Base-by-base conservation (phyloP, 2,113 vertebrate species). In the Osmerus eperlanus region DNA sequence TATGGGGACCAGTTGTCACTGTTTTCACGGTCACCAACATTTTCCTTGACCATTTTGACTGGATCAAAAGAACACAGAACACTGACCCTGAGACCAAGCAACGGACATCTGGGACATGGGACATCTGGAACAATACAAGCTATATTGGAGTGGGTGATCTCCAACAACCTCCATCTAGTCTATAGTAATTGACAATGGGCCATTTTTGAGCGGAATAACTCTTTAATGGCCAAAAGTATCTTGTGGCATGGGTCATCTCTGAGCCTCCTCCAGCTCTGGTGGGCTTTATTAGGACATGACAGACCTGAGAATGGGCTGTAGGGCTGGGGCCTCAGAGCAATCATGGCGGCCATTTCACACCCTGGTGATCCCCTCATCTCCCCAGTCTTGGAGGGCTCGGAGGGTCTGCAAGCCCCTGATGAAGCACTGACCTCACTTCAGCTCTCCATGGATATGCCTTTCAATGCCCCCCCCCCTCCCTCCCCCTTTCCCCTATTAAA, bases 291-390 rank as follows among this genome's bases (percentile, higher is more conserved):
- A 70, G 65, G 41, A 69, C 41, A 58, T 69, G 71, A 73, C 71
- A 73, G 76, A 53, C 29, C 61, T 54, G 41, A 64, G 60, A 73
- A 73, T 69, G 71, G 59, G 52, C 18, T 19, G 14, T 8, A 63
- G 4, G 53, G 51, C 69, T 23, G 23, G 65, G 52, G 19, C 68
- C 56, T 54, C n/a, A 9, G 47, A 8, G 53, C 66, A 73, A 58
- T 70, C 76, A 69, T 32, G 29, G 13, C 32, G 51, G 21, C 62
- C 61, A 70, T 73, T 78, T 73, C 76, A 78, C 76, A 78, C 61
- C 63, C 55, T 65, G 53, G 29, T 78, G 71, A 73, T 25, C 59
- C 65, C 28, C 73, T 74, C 65, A 71, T 71, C 59, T 71, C 41
- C 69, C 29, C 28, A 36, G 29, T 41, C n/a, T 19, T 13, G 19